These are phyloP conservation scores for Rhinogobio ventralis DNA, from an alignment of 2,797 vertebrate genomes.

Conservation along the genomic window DNA sequence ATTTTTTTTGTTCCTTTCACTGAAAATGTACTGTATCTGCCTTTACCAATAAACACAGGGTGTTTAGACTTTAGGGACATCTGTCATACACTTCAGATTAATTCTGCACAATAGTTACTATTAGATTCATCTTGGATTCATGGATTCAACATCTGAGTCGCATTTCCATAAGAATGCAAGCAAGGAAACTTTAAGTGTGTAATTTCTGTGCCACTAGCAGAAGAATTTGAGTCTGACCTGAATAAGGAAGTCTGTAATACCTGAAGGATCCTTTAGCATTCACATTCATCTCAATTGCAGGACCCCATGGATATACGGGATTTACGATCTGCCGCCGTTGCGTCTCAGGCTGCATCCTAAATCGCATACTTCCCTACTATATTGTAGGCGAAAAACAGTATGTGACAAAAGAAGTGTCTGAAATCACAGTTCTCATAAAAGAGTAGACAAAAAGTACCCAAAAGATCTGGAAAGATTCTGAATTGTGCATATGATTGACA, in stretches of 20 bases:
- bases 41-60: constrained; percentile 20
- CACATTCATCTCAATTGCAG: not conserved
- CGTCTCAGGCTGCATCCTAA: not conserved
- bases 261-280: not conserved
- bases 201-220: constrained; percentile 45
- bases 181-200: constrained; percentile 4
- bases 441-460: too few species aligned
- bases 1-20: constrained; percentile 4
- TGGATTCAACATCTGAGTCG: constrained; percentile 10
- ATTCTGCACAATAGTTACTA: constrained; percentile 6
- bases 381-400: too few species aligned
- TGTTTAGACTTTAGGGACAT: constrained; percentile 18
- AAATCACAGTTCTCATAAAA: too few species aligned
- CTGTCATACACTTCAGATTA: not conserved
- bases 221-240: not conserved
- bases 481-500: too few species aligned
- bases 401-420: too few species aligned
- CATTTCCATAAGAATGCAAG: constrained; percentile 3
- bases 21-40: constrained; percentile 7
- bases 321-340: not conserved
- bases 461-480: too few species aligned
- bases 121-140: constrained; percentile 24
- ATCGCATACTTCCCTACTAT: too few species aligned
- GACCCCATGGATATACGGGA: not conserved
- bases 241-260: not conserved